Evolutionary conservation across 2,797 vertebrate species (phyloP).

Genomic region (Adrianichthys oophorus): DNA sequence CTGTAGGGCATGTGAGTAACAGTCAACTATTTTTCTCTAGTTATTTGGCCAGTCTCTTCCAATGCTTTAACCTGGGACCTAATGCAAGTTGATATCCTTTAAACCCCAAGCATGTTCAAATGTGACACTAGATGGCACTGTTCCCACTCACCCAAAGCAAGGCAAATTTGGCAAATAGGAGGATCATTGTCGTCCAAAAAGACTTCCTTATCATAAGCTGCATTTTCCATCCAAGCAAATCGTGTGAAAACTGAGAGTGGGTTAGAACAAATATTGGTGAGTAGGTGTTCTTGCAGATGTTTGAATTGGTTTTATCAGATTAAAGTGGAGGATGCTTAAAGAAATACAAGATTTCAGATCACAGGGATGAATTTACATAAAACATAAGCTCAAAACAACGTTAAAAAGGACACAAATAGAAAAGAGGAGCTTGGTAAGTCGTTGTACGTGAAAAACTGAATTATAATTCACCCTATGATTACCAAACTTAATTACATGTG

Average conservation of each 20-base stretch:
- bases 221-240: constrained; percentile 48
- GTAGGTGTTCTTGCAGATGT: constrained; percentile 43
- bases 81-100: constrained; percentile 6
- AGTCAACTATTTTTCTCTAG: constrained; percentile 2
- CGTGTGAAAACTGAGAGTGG: constrained; percentile 32
- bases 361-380: constrained; percentile 32
- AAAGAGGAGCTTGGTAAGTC: not conserved
- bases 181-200: constrained; percentile 30
- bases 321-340: constrained; percentile 20
- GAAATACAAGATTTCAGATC: constrained; percentile 35
- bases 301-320: constrained; percentile 49
- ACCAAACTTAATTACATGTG: not conserved
- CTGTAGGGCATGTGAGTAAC: not conserved
- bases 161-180: constrained; percentile 15
- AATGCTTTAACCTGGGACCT: not conserved
- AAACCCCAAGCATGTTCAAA: constrained; percentile 8
- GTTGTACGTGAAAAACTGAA: not conserved
- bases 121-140: constrained; percentile 74
- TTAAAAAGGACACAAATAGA: constrained; percentile 16
- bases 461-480: not conserved
- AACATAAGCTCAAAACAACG: constrained; percentile 20
- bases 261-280: constrained; percentile 46
- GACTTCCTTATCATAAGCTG: constrained; percentile 46
- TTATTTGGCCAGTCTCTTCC: constrained; percentile 3
- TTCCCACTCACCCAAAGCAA: constrained; percentile 55